Evolutionary conservation across 2,113 vertebrate species (phyloP).

Genomic region (Crotalus horridus): DNA sequence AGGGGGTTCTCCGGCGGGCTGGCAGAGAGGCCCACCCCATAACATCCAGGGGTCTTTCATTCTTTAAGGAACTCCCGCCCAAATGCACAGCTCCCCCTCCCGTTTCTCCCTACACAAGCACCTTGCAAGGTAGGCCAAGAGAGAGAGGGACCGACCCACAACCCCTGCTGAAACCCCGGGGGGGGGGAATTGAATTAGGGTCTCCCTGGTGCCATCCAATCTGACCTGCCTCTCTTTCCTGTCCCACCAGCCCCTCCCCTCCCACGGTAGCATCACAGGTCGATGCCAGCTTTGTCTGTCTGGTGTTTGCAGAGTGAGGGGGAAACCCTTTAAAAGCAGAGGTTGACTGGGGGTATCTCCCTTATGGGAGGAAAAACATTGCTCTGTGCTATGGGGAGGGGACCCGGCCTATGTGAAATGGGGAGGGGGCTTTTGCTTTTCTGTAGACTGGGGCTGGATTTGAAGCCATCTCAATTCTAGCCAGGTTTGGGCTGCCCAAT

Average conservation of each 20-base stretch:
- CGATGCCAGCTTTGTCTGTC: not conserved
- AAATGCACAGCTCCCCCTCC: not conserved
- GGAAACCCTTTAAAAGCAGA: not conserved
- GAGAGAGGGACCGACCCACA: not conserved
- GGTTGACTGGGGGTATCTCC: not conserved
- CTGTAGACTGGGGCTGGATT: not conserved
- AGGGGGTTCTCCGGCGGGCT: not conserved
- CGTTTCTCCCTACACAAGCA: not conserved
- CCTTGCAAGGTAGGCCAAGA: not conserved
- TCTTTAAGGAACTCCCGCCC: not conserved
- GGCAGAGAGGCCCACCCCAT: not conserved
- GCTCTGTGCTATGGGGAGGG: not conserved
- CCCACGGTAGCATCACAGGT: not conserved
- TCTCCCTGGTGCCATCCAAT: not conserved
- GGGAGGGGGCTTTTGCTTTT: not conserved
- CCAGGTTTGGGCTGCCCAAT: not conserved
- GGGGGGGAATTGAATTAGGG: not conserved
- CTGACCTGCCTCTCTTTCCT: not conserved
- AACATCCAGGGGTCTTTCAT: not conserved
- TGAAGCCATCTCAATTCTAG: not conserved
- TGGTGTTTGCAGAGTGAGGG: too few species aligned
- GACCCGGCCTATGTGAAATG: not conserved
- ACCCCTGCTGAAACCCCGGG: not conserved
- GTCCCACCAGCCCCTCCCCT: not conserved
- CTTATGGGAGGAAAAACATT: not conserved